Evolutionary conservation across 2,888 invertebrate species (phyloP).

Genomic region (Drosophila anomalata): DNA sequence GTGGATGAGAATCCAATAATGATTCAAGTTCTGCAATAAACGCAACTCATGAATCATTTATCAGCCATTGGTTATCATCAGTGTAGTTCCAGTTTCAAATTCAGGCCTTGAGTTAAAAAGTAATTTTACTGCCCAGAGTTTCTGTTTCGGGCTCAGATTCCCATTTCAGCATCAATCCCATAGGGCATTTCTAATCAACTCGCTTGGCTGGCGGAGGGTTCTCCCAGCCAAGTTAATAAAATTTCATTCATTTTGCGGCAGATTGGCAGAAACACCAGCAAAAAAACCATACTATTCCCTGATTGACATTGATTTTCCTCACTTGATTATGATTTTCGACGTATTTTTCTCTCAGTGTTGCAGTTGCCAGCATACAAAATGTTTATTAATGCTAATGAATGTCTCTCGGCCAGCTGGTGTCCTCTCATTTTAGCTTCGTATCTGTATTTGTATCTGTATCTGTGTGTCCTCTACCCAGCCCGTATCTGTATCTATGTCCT

Average conservation of each 20-base stretch:
- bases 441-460: slow-evolving; percentile 10
- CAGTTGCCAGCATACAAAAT: slow-evolving; percentile 53
- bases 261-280: slow-evolving; percentile 9
- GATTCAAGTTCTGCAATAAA: slow-evolving; percentile 39
- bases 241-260: slow-evolving; percentile 46
- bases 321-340: background rate
- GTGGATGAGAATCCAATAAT: slow-evolving; percentile 21
- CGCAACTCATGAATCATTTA: slow-evolving; percentile 41
- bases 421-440: slow-evolving; percentile 21
- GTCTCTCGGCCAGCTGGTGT: slow-evolving; percentile 40
- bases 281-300: background rate
- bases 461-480: slow-evolving; percentile 8
- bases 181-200: slow-evolving; percentile 37
- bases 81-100: slow-evolving; percentile 37
- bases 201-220: slow-evolving; percentile 11
- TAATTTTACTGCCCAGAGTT: slow-evolving; percentile 38
- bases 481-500: slow-evolving; percentile 19
- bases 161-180: slow-evolving; percentile 16
- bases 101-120: slow-evolving; percentile 35
- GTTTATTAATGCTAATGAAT: slow-evolving; percentile 65
- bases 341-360: slow-evolving; percentile 36
- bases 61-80: slow-evolving; percentile 32
- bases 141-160: slow-evolving; percentile 12
- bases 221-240: slow-evolving; percentile 32
- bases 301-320: background rate